These are phyloP conservation scores for Rhodinocichla rosea DNA, from an alignment of 2,113 vertebrate genomes.

Conservation along the genomic window DNA sequence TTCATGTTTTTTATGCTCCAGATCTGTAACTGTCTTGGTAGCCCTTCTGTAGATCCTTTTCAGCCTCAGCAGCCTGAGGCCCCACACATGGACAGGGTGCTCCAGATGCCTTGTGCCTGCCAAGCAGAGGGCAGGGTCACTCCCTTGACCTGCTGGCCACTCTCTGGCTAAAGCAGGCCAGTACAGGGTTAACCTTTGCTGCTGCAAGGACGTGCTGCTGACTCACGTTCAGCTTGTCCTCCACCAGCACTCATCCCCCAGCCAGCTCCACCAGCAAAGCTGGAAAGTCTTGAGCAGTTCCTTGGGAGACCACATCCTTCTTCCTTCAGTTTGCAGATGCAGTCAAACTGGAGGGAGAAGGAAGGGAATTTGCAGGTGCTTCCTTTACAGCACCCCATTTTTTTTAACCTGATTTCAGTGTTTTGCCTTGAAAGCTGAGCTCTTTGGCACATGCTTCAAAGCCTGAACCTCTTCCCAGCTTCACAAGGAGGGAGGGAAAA, in stretches of 20 bases:
- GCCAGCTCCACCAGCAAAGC: slow-evolving; percentile 41
- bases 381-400: background rate
- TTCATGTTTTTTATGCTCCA: background rate
- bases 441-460: background rate
- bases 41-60: background rate
- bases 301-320: background rate
- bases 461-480: background rate
- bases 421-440: background rate
- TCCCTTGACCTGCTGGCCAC: background rate
- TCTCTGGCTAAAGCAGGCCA: background rate
- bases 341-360: background rate
- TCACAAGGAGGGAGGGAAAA: background rate
- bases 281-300: slow-evolving; percentile 32
- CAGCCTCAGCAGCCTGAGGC: background rate
- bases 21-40: background rate
- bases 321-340: background rate
- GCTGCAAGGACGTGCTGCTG: background rate
- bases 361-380: background rate
- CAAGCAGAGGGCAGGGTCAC: background rate
- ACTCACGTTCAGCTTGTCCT: background rate
- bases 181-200: background rate
- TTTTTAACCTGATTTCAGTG: background rate
- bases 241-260: background rate
- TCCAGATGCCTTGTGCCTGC: background rate
- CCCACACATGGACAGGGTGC: background rate